phyloP scores from a whole-genome alignment of 2,797 vertebrate species.

The Lepus oiostolus region DNA sequence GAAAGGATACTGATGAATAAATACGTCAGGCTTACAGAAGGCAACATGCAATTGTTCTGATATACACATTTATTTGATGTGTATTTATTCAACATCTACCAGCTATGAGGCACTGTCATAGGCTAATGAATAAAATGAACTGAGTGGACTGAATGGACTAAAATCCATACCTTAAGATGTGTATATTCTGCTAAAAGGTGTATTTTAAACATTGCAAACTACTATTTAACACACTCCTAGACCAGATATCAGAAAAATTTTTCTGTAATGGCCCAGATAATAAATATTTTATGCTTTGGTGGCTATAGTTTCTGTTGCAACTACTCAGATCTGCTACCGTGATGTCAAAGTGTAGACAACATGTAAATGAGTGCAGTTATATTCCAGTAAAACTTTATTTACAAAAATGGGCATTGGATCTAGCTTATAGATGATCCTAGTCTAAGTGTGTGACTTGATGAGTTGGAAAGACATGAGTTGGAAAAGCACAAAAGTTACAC shows the following conservation, averaged over 20 bases:
- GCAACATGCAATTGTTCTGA: background rate
- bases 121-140: background rate
- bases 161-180: conserved; percentile 15
- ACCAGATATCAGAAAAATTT: background rate
- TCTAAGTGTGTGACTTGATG: background rate
- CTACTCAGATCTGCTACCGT: background rate
- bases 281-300: background rate
- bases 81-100: background rate
- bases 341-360: background rate
- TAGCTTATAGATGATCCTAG: background rate
- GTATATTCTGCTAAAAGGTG: background rate
- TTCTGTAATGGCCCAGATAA: background rate
- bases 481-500: background rate
- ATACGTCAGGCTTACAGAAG: background rate
- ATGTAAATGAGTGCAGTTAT: background rate
- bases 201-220: background rate
- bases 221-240: background rate
- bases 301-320: background rate
- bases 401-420: background rate
- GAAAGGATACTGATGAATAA: background rate
- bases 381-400: background rate
- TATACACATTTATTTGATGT: background rate
- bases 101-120: background rate
- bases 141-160: too few species aligned
- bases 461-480: background rate